Evolutionary conservation across 2,113 vertebrate genomes (phyloP).

Genomic region (Prolemur simus): DNA sequence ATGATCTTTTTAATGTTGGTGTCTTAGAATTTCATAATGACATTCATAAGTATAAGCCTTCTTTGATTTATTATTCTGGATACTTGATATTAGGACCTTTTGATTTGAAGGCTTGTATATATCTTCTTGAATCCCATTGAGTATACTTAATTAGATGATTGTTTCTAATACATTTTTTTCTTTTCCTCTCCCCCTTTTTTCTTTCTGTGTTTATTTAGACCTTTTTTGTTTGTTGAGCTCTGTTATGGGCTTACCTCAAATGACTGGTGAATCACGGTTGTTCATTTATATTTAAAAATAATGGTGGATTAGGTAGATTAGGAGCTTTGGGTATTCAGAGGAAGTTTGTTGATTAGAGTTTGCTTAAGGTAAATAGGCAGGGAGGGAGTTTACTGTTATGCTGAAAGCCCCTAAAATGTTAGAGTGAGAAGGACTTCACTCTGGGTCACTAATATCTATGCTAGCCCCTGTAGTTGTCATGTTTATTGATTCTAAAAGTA

Average conservation of each 20-base stretch:
- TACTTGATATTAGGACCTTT: neutral
- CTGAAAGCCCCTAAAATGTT: neutral
- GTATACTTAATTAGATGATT: neutral
- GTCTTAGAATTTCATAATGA: neutral
- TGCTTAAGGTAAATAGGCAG: neutral
- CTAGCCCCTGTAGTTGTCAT: neutral
- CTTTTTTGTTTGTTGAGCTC: neutral
- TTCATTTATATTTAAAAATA: neutral
- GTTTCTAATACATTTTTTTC: neutral
- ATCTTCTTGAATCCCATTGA: neutral
- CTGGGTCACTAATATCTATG: neutral
- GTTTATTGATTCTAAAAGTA: neutral
- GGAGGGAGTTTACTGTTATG: neutral
- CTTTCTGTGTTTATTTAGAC: neutral
- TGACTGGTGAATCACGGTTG: neutral
- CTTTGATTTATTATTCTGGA: neutral
- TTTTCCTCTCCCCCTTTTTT: neutral
- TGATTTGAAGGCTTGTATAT: neutral
- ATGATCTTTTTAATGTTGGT: neutral
- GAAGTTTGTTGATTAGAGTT: neutral
- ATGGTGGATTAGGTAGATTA: neutral
- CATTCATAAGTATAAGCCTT: neutral
- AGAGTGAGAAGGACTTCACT: neutral
- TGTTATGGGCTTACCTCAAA: neutral
- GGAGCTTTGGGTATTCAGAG: neutral